Base-by-base conservation (phyloP, 2,113 vertebrate genomes). In the Phaetusa simplex region DNA sequence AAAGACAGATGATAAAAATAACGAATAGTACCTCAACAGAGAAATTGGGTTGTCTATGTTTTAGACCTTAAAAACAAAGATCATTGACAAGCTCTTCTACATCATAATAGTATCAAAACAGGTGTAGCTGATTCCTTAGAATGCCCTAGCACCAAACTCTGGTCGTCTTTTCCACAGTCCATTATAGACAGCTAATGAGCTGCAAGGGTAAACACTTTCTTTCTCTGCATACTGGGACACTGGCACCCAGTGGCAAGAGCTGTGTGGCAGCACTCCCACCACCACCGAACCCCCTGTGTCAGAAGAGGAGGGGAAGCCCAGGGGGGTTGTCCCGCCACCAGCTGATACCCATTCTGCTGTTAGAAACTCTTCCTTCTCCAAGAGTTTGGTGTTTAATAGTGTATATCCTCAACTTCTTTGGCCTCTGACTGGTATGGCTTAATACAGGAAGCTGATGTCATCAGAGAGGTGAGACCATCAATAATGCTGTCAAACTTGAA, bases 281-380 rank as follows among this genome's bases (percentile, higher is more conserved):
- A 22, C 26, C 29, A 58, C 5, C 2, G 0, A 53, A 12, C 8
- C 14, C 12, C 2, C 34, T 52, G 40, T 66, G 3, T n/a, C 15
- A 40, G 45, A 32, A 78, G 23, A 79, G 21, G 6, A 80, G 10
- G 6, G 7, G 9, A 27, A 55, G 18, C 24, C 13, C 9, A 8
- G 3, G 6, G 30, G 9, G 4, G 2, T 12, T 52, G 24, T 65
- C 13, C 12, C 11, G 47, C 32, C 40, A 56, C 7, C 20, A 70
- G 49, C n/a, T 64, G 56, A 50, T 55, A 43, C 20, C 14, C 49
- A 26, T 53, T 78, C 36, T 91, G 30, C 40, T 67, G 7, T 82
- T 76, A 74, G 82, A 85, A 88, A 62, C 11, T 43, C 23, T 26
- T 45, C 18, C 11, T 42, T 23, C 32, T 64, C 47, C 30, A 38